Percentiles rank a stretch among this genome's conserved stretches.
phyloP scores from a whole-genome alignment of 2,888 invertebrate genomes.

The Lumbricus terrestris region DNA sequence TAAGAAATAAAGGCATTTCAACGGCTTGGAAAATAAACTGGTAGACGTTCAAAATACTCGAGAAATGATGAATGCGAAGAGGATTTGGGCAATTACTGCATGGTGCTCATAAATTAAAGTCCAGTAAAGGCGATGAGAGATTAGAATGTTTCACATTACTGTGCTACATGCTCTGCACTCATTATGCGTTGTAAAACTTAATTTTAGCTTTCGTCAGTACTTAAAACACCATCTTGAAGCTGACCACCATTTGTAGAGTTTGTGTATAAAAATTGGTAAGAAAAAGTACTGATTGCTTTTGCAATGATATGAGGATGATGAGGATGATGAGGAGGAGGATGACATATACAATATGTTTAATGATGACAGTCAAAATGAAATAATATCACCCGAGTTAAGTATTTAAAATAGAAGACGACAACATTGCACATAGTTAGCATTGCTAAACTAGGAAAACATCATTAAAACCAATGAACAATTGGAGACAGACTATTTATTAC shows the following conservation, averaged over 20 bases:
- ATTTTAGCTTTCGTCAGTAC: background rate
- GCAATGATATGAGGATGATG: too few species aligned
- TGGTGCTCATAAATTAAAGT: background rate
- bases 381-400: background rate
- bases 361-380: constrained; percentile 8
- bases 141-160: background rate
- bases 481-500: background rate
- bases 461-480: background rate
- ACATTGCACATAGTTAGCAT: background rate
- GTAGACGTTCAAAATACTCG: background rate
- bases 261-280: background rate
- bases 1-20: background rate
- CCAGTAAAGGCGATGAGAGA: background rate
- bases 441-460: background rate
- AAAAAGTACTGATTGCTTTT: background rate
- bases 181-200: background rate
- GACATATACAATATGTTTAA: background rate
- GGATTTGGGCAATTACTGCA: background rate
- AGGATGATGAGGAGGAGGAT: too few species aligned
- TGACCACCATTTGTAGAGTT: background rate
- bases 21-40: background rate
- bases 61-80: background rate
- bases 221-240: background rate
- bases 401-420: background rate
- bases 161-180: background rate